These are phyloP conservation scores for Drosophila maculinotata DNA, from an alignment of 2,888 invertebrate species.

Conservation along the genomic window DNA sequence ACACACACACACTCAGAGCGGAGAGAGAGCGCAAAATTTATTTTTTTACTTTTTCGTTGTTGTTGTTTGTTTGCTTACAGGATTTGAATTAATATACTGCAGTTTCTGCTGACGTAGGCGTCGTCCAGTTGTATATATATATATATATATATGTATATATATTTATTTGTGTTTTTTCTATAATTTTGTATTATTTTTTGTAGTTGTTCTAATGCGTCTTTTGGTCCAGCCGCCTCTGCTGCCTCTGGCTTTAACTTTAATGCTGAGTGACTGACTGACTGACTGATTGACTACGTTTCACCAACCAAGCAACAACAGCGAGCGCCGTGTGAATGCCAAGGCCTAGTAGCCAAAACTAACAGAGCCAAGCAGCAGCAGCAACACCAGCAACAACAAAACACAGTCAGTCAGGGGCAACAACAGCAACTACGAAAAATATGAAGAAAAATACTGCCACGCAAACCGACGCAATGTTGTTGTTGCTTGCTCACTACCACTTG, in stretches of 20 bases:
- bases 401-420: slow-evolving; percentile 36
- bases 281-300: slow-evolving; percentile 57
- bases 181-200: not conserved
- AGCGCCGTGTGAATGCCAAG: slow-evolving; percentile 60
- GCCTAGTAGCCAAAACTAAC: slow-evolving; percentile 48
- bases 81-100: slow-evolving; percentile 59
- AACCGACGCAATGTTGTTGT: slow-evolving; percentile 60
- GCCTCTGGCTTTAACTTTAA: slow-evolving; percentile 60
- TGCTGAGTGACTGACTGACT: slow-evolving; percentile 41
- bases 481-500: slow-evolving; percentile 65
- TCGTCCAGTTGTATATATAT: slow-evolving; percentile 26
- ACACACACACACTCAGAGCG: slow-evolving; percentile 20
- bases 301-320: slow-evolving; percentile 53
- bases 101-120: slow-evolving; percentile 63
- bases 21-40: slow-evolving; percentile 49
- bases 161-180: slow-evolving; percentile 11
- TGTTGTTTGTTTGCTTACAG: slow-evolving; percentile 66
- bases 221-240: slow-evolving; percentile 63
- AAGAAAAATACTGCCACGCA: slow-evolving; percentile 74
- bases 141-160: not conserved
- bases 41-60: slow-evolving; percentile 50
- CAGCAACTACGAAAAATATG: slow-evolving; percentile 22
- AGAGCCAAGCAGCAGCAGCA: slow-evolving; percentile 41
- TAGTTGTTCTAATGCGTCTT: slow-evolving; percentile 35
- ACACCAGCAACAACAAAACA: slow-evolving; percentile 40